Evolutionary conservation across 2,888 invertebrate genomes (phyloP).

Genomic region (Sylvicola fuscatus): DNA sequence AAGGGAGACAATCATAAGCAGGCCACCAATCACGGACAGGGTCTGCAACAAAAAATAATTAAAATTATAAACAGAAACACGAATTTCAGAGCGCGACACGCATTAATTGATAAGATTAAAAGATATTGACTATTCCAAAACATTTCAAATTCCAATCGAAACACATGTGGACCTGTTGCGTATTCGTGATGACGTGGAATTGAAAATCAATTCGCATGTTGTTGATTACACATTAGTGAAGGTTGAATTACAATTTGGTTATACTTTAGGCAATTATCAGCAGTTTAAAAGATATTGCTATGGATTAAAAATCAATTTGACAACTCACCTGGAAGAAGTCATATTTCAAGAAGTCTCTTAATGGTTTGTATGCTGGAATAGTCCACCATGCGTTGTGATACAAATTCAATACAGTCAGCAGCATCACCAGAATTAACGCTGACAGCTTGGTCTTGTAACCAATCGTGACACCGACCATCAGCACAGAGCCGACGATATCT

Average conservation of each 20-base stretch:
- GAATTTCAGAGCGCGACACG: too few relatives aligned
- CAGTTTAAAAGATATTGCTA: neutral
- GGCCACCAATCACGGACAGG: conserved; percentile 92
- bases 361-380: conserved; percentile 83
- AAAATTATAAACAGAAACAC: conserved; percentile 2
- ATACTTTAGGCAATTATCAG: too few relatives aligned
- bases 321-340: conserved; percentile 93
- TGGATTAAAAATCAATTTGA: conserved; percentile 3
- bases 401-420: conserved; percentile 76
- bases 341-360: conserved; percentile 98
- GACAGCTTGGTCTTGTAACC: conserved; percentile 98
- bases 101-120: too few relatives aligned
- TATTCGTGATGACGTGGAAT: too few relatives aligned
- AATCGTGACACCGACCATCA: conserved; percentile 91
- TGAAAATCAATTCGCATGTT: too few relatives aligned
- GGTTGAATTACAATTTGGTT: too few relatives aligned
- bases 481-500: conserved; percentile 77
- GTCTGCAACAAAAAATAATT: conserved; percentile 48
- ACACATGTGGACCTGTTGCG: too few relatives aligned
- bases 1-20: conserved; percentile 92
- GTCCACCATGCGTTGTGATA: conserved; percentile 99
- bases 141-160: too few relatives aligned
- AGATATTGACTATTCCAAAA: too few relatives aligned
- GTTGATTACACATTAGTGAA: too few relatives aligned
- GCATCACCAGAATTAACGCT: conserved; percentile 76